Evolutionary conservation across 2,797 vertebrate genomes (phyloP), one percentile per base, ranked within the genome.

Genomic region (Lacerta bilineata): DNA sequence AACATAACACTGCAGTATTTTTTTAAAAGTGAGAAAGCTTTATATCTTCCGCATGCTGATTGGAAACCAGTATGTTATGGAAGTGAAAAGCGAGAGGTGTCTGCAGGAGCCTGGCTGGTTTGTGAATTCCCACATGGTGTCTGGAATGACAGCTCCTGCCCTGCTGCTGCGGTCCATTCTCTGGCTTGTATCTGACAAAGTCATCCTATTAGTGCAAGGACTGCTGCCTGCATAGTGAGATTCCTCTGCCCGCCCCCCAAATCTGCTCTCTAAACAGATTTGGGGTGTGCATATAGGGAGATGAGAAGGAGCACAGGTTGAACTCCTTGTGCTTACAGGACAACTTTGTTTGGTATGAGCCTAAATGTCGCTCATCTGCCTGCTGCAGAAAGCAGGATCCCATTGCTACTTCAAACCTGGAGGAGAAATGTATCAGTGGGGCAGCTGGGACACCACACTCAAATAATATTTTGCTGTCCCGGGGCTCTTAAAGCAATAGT

Each of bases 1-100:
- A 55, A 55, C 50, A 55, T 0, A n/a, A 8, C 0, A 0, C 4
- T 13, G 20, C 76, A 72, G 46, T 72, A 27, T 43, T 29, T 46
- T 36, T 5, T 43, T 71, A 78, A 79, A 82, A 36, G 4, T 3
- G 1, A 69, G 59, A 61, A 29, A 41, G 43, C 72, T 85, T 72
- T 75, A 83, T 41, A 17, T 15, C 17, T 43, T 13, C 4, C 55
- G 39, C 7, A 1, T 17, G 36, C 72, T 59, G 27, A 55, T 36
- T 50, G 74, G 8, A 1, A 7, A 59, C 77, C 46, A 88, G 23
- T 50, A 33, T 55, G 17, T 81, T 66, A 17, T 20, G n/a, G 33
- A 85, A 76, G 33, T 81, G 68, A 85, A 75, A 50, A 64, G 27
- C 13, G 3, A 80, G 66, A 3, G 8, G n/a, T 29, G 23, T 46